Percentiles rank a stretch among this genome's conserved stretches.
These are phyloP conservation scores for Amphimedon queenslandica DNA, from an alignment of 37 sponge, comb jelly and placozoan genomes.

Conservation along the genomic window DNA sequence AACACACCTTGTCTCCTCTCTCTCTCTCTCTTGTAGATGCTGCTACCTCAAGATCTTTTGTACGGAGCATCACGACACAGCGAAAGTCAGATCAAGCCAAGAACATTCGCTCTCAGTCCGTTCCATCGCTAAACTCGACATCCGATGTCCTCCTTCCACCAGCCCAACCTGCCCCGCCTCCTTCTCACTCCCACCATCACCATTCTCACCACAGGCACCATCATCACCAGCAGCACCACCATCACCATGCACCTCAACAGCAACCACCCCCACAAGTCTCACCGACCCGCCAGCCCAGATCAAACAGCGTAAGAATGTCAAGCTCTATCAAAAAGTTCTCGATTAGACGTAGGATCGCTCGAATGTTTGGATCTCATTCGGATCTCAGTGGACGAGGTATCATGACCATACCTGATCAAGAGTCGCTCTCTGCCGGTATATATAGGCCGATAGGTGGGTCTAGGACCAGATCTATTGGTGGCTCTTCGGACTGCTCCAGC, in stretches of 20 bases:
- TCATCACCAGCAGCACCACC: slow-evolving; percentile 26
- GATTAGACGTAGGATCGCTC: slow-evolving; percentile 13
- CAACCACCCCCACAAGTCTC: slow-evolving; percentile 19
- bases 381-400: slow-evolving; percentile 30
- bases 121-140: slow-evolving; percentile 38
- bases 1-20: too few relatives aligned
- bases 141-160: too few relatives aligned
- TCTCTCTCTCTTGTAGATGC: neutral
- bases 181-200: too few relatives aligned
- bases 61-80: slow-evolving; percentile 25
- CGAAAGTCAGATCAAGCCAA: slow-evolving; percentile 31
- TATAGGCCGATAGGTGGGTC: slow-evolving; percentile 22
- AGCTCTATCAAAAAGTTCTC: slow-evolving; percentile 29
- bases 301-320: slow-evolving; percentile 39
- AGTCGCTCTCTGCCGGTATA: slow-evolving; percentile 5
- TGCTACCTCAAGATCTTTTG: slow-evolving; percentile 12
- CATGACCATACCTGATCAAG: neutral
- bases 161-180: slow-evolving; percentile 31
- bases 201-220: neutral
- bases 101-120: slow-evolving; percentile 35
- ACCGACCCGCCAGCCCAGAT: slow-evolving; percentile 30
- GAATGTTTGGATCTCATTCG: slow-evolving; percentile 38
- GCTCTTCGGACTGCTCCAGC: slow-evolving; percentile 63
- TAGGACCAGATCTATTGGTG: slow-evolving; percentile 51
- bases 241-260: neutral